These are phyloP conservation scores for Ridgeia piscesae DNA, from an alignment of 1,140 invertebrate genomes.

Conservation along the genomic window DNA sequence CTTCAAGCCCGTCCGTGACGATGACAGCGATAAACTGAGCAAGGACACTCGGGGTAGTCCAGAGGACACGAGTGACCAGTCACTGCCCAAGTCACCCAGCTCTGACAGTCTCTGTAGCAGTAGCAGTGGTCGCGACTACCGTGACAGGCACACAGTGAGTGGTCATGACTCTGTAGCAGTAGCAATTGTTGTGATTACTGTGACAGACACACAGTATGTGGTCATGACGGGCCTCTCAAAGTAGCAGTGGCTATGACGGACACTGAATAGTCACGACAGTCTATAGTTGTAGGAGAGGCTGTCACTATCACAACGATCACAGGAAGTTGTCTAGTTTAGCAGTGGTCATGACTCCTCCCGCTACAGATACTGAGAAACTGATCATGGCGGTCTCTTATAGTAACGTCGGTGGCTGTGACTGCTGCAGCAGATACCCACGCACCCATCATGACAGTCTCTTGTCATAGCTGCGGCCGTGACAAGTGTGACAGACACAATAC, in stretches of 20 bases:
- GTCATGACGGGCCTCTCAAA: not conserved
- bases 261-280: too few species aligned
- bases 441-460: not conserved
- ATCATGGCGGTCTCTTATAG: not conserved
- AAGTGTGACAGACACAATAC: not conserved
- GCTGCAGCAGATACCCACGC: not conserved
- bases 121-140: conserved; percentile 9
- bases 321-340: too few species aligned
- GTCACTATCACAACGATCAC: too few species aligned
- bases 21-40: conserved; percentile 48
- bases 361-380: not conserved
- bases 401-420: conserved; percentile 7
- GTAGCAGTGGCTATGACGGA: not conserved
- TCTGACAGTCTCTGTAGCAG: conserved; percentile 44
- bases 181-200: conserved; percentile 3
- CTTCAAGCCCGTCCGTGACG: conserved; percentile 70
- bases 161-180: not conserved
- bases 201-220: not conserved
- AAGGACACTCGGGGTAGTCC: conserved; percentile 19
- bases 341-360: conserved; percentile 14
- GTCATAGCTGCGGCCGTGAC: not conserved
- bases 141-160: not conserved
- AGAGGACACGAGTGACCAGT: not conserved
- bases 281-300: too few species aligned
- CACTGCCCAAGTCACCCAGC: conserved; percentile 57